Conservation (phyloP, 1,140 invertebrate genomes). For the Papilio polytes region DNA sequence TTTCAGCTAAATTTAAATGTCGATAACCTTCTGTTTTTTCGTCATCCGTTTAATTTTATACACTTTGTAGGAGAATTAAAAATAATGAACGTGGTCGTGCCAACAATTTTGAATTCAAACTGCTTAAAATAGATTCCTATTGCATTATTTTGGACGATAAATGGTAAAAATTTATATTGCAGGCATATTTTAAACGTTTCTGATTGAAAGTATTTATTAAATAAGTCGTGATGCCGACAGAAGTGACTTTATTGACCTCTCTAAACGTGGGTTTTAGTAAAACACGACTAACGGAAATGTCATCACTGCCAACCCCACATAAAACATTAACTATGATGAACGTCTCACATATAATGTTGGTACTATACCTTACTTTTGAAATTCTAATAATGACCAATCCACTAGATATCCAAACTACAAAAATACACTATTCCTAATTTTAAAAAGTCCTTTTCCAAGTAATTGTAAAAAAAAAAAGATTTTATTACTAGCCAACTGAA, state of each 20-base stretch:
- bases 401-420: too few relatives aligned
- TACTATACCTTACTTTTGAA: too few relatives aligned
- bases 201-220: neutral
- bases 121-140: neutral
- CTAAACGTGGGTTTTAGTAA: neutral
- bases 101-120: neutral
- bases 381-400: too few relatives aligned
- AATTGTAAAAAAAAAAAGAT: too few relatives aligned
- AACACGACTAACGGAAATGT: conserved; percentile 8
- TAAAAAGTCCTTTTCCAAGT: too few relatives aligned
- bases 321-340: neutral
- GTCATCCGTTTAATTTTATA: neutral
- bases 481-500: too few relatives aligned
- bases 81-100: neutral
- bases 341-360: neutral
- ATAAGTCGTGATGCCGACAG: neutral
- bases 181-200: neutral
- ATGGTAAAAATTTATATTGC: neutral
- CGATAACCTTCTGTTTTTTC: neutral
- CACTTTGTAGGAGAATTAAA: neutral
- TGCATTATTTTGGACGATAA: neutral
- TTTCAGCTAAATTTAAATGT: neutral
- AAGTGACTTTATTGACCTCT: neutral
- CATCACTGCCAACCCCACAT: neutral
- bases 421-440: too few relatives aligned